These are phyloP conservation scores for Sylvia atricapilla DNA, from an alignment of 2,113 vertebrate species.

Conservation along the genomic window DNA sequence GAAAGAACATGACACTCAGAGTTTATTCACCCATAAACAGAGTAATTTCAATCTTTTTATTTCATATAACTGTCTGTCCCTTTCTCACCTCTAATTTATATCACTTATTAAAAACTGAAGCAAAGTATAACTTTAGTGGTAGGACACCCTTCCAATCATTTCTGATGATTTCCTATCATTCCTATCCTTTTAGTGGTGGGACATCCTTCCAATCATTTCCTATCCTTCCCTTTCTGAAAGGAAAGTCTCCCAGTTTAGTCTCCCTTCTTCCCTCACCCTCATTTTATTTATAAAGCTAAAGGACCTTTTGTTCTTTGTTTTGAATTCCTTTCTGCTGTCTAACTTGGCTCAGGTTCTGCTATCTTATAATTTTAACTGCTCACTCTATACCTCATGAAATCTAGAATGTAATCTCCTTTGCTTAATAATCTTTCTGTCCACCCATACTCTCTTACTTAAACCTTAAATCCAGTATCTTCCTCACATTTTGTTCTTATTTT, in stretches of 20 bases:
- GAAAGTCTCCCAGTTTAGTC: neutral
- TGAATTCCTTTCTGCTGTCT: neutral
- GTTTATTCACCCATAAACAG: neutral
- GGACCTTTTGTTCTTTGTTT: neutral
- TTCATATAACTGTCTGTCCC: neutral
- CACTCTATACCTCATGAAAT: neutral
- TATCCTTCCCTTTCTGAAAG: neutral
- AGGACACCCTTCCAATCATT: neutral
- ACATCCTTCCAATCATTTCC: neutral
- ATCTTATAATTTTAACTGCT: neutral
- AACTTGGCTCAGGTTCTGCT: neutral
- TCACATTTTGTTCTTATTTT: neutral
- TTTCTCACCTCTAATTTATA: neutral
- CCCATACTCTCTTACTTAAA: neutral
- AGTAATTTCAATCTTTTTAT: neutral
- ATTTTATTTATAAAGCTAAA: neutral
- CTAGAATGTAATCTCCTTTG: neutral
- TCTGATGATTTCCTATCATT: neutral
- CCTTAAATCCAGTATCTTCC: neutral
- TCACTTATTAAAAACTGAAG: neutral
- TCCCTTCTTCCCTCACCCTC: neutral
- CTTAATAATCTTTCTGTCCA: neutral
- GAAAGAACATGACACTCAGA: neutral
- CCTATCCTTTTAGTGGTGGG: neutral
- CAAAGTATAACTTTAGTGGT: neutral